A percentile compares a stretch with the other conserved stretches of the same genome.
Conservation (phyloP, 2,888 invertebrate genomes). For the Ormyrus rosae region DNA sequence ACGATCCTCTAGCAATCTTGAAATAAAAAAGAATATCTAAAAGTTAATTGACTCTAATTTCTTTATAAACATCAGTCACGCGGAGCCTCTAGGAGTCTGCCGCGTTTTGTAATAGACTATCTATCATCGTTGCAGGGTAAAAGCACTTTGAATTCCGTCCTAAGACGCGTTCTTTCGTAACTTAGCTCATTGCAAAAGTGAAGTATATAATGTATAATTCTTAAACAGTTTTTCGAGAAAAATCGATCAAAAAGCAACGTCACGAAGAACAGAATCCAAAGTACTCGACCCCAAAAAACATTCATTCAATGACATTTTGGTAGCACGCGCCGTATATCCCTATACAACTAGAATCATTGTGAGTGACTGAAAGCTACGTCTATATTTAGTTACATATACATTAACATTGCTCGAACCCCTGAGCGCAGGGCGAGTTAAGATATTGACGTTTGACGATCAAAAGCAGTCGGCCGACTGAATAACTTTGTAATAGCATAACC, state of each 20-base stretch:
- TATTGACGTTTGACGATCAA: constrained; percentile 45
- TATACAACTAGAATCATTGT: constrained; percentile 12
- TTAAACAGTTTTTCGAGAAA: not conserved
- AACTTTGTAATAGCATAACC: constrained; percentile 7
- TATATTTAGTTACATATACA: constrained; percentile 28
- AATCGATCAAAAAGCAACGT: not conserved
- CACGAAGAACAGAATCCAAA: not conserved
- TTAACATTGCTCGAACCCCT: constrained; percentile 39
- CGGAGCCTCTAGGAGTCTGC: constrained; percentile 12
- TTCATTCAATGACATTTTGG: constrained; percentile 32
- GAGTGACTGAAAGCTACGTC: constrained; percentile 28
- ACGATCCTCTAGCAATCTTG: not conserved
- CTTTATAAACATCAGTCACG: constrained; percentile 35
- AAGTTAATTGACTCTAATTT: constrained; percentile 37
- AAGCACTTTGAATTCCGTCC: constrained; percentile 2
- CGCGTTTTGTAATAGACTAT: constrained; percentile 23
- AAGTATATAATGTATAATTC: not conserved
- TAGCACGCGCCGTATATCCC: constrained; percentile 29
- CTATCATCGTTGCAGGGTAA: constrained; percentile 17
- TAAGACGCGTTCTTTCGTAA: not conserved
- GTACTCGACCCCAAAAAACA: not conserved
- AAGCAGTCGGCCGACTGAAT: constrained; percentile 30
- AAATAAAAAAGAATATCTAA: constrained; percentile 38
- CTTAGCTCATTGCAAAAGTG: not conserved
- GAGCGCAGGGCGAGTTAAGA: not conserved